Evolutionary conservation across 1,140 invertebrate species (phyloP).

Genomic region (Solenopsis invicta): DNA sequence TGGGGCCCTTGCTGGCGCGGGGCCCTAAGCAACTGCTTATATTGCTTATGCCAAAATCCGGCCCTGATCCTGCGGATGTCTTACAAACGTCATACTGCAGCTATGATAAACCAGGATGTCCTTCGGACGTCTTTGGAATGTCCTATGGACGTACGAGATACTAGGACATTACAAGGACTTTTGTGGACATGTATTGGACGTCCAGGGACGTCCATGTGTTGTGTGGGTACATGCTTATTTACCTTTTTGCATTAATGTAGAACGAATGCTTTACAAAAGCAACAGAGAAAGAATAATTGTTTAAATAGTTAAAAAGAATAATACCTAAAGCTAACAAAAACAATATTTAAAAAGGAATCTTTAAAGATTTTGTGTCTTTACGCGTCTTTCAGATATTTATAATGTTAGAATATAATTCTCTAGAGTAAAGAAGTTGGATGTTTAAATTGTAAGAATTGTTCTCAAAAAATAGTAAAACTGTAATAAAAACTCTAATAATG

Average conservation of each 20-base stretch:
- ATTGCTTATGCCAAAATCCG: too few species aligned
- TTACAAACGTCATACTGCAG: too few species aligned
- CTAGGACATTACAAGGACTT: too few species aligned
- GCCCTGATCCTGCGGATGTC: too few species aligned
- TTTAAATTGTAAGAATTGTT: background rate
- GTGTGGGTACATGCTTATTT: background rate
- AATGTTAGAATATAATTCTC: background rate
- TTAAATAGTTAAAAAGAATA: background rate
- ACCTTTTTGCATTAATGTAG: background rate
- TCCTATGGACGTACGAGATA: too few species aligned
- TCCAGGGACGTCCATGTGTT: too few species aligned
- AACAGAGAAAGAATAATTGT: background rate
- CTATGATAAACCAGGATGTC: too few species aligned
- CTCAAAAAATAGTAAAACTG: background rate
- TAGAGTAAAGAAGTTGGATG: background rate
- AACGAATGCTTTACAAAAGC: background rate
- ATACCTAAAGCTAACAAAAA: background rate
- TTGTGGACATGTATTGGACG: too few species aligned
- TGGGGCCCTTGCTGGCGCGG: too few species aligned
- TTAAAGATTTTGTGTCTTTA: background rate
- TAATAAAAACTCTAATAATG: slow-evolving; percentile 26
- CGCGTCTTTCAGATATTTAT: background rate
- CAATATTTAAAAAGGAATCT: background rate
- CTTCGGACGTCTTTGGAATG: too few species aligned
- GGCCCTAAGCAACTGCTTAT: too few species aligned